Percentiles rank a stretch among this genome's conserved stretches.
Evolutionary conservation across 2,113 vertebrate genomes (phyloP).

Genomic region (Bubo blakistoni): DNA sequence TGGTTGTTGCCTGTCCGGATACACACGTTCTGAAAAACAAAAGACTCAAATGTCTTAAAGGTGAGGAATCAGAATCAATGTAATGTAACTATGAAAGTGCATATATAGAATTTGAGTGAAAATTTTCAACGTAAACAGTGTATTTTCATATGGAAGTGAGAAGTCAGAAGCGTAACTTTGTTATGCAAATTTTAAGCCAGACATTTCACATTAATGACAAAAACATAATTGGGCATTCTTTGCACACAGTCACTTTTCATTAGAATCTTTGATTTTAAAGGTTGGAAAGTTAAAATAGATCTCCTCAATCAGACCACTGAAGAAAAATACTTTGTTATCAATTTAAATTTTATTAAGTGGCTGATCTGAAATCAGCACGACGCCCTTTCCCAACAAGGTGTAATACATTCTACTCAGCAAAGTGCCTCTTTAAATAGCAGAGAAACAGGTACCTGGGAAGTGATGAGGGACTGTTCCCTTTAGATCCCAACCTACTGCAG

Average conservation of each 20-base stretch:
- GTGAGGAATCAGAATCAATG: not conserved
- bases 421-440: not conserved
- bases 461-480: slow-evolving; percentile 55
- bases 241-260: not conserved
- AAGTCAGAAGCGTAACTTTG: not conserved
- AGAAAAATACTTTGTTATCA: not conserved
- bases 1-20: slow-evolving; percentile 65
- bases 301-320: not conserved
- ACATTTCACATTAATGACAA: not conserved
- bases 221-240: not conserved
- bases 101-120: not conserved
- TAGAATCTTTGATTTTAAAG: not conserved
- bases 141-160: not conserved
- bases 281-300: not conserved
- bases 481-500: slow-evolving; percentile 48
- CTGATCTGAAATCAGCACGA: not conserved
- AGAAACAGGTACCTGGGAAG: slow-evolving; percentile 68
- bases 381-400: not conserved
- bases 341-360: not conserved
- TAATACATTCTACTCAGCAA: not conserved
- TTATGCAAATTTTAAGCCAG: not conserved
- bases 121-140: not conserved
- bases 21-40: slow-evolving; percentile 67
- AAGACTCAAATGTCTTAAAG: not conserved
- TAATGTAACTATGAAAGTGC: not conserved